Conservation (phyloP, 2,888 invertebrate species). For the Myathropa florea region DNA sequence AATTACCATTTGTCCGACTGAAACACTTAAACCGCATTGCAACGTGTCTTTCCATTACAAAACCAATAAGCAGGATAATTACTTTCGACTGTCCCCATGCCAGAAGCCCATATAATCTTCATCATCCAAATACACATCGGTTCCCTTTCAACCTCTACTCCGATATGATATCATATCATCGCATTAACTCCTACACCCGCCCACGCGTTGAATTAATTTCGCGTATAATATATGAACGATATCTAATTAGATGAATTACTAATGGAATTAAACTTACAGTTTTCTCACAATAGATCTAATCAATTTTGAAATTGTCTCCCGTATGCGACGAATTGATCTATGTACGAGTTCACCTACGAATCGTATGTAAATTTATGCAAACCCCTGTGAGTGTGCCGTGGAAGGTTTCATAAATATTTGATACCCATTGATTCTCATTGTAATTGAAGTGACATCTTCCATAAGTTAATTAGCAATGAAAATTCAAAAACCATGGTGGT, state of each 20-base stretch:
- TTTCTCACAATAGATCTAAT: constrained; percentile 38
- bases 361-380: constrained; percentile 9
- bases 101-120: background rate
- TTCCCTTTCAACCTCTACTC: background rate
- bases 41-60: background rate
- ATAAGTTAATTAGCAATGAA: constrained; percentile 36
- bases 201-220: constrained; percentile 20
- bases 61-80: constrained; percentile 16
- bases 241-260: constrained; percentile 42
- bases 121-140: background rate
- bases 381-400: background rate
- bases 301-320: constrained; percentile 15
- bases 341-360: background rate
- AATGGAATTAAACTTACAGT: constrained; percentile 51
- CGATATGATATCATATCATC: background rate
- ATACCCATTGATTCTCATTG: constrained; percentile 13
- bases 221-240: background rate
- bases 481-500: background rate
- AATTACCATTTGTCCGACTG: background rate
- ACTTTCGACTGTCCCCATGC: constrained; percentile 13
- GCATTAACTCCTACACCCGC: background rate
- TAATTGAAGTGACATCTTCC: constrained; percentile 32
- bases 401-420: constrained; percentile 22
- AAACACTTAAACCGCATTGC: background rate
- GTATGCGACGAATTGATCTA: background rate